Conservation (phyloP, 1,140 invertebrate genomes). For the Onthophagus taurus region DNA sequence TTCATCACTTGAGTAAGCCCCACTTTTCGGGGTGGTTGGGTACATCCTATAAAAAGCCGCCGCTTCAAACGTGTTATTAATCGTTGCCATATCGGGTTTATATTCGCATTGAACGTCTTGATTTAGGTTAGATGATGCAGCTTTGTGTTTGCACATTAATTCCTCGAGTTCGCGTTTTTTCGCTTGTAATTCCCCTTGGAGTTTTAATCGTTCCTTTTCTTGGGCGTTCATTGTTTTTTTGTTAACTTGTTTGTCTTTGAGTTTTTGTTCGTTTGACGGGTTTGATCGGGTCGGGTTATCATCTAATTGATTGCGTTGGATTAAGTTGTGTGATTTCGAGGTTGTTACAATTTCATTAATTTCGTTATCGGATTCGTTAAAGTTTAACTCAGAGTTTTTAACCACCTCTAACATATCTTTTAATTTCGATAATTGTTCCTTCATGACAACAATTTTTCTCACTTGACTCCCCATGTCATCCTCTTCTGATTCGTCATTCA, state of each 20-base stretch:
- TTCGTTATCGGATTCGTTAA: constrained; percentile 13
- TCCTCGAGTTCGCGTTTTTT: constrained; percentile 38
- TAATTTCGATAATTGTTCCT: constrained; percentile 33
- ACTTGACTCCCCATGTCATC: constrained; percentile 32
- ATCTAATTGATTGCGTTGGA: constrained; percentile 24
- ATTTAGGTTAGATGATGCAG: constrained; percentile 32
- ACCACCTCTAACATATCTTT: constrained; percentile 36
- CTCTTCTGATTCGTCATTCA: constrained; percentile 28
- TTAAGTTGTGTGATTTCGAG: constrained; percentile 30
- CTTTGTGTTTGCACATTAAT: constrained; percentile 40
- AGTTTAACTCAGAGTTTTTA: constrained; percentile 28
- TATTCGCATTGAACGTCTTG: constrained; percentile 30
- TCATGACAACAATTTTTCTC: constrained; percentile 34
- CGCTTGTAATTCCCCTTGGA: constrained; percentile 33
- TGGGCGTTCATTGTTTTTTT: constrained; percentile 23
- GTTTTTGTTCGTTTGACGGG: constrained; percentile 16
- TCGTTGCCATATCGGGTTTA: constrained; percentile 24
- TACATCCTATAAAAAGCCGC: constrained; percentile 17
- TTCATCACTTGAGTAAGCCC: constrained; percentile 31
- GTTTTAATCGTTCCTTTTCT: constrained; percentile 24
- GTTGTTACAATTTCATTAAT: constrained; percentile 23
- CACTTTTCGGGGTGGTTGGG: constrained; percentile 15
- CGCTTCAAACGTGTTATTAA: constrained; percentile 14
- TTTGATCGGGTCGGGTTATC: constrained; percentile 14
- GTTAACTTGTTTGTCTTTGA: constrained; percentile 29